A percentile compares a stretch with the other conserved stretches of the same genome.
phyloP scores from a whole-genome alignment of 2,113 vertebrate species.

The Chrysemys picta region DNA sequence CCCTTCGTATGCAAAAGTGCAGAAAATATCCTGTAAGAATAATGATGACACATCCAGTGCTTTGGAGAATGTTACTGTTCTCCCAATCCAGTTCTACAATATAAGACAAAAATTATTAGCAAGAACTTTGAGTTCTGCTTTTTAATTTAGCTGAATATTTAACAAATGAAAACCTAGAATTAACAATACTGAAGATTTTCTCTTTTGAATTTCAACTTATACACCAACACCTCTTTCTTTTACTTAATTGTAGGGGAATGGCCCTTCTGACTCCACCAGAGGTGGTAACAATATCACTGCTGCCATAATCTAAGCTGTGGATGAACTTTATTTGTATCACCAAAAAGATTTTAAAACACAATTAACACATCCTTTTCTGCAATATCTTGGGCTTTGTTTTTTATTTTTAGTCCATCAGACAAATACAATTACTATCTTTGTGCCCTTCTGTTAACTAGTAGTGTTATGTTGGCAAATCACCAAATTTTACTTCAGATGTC shows the following conservation, averaged over 20 bases:
- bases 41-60: not conserved
- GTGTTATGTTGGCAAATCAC: not conserved
- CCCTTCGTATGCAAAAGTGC: not conserved
- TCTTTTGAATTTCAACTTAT: not conserved
- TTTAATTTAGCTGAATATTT: not conserved
- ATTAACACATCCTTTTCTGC: not conserved
- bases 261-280: not conserved
- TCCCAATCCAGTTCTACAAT: not conserved
- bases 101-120: not conserved
- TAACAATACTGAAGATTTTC: not conserved
- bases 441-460: not conserved
- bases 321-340: not conserved
- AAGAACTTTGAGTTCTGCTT: not conserved
- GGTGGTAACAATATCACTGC: not conserved
- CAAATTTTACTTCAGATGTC: not conserved
- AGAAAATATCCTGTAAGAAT: not conserved
- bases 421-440: not conserved
- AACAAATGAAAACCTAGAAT: not conserved
- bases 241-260: not conserved
- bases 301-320: not conserved
- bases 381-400: not conserved
- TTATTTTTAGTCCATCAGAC: not conserved
- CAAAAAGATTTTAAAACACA: not conserved
- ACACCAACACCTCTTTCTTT: not conserved
- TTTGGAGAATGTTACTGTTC: not conserved